Base-by-base conservation (phyloP, 2,113 vertebrate genomes). In the Aplodontia rufa region DNA sequence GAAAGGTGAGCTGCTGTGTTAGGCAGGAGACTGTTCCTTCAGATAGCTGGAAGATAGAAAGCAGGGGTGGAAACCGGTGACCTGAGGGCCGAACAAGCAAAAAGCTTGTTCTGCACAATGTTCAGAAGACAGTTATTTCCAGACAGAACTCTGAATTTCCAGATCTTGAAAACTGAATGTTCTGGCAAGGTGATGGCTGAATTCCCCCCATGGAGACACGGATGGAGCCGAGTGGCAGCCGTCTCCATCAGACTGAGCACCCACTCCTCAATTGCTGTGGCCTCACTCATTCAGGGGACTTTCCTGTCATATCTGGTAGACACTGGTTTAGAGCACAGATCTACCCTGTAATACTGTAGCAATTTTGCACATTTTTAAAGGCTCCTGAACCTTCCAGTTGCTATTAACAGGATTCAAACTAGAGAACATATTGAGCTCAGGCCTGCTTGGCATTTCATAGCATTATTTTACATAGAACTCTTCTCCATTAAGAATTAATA, bases 221-320 rank as follows among this genome's bases (percentile, higher is more conserved):
- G 30, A 16, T 0, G 0, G 20, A 66, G 30, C 17, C 13, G 1
- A 64, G 88, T 1, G 35, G 28, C 55, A 19, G 12, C 74, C 11
- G 42, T 30, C n/a, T n/a, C 64, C 8, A 0, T 8, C 3, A 30
- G 19, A 30, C 0, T 0, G 35, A 10, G 35, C 20, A 6, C 13
- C 58, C 58, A 16, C 37, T 17, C 35, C 40, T 47, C n/a, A 19
- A 17, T 2, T 13, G 71, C 62, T 42, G 13, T 11, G n/a, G 16
- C 2, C 68, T 53, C 51, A 37, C 40, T 17, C 53, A 58, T 69
- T 53, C 26, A 40, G 35, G 87, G 35, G 42, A 30, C 19, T 53
- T 35, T 26, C 14, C 58, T 7, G n/a, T 53, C 37, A 58, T 8
- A 28, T 17, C 45, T 32, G 8, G 49, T 6, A 74, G 78, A 66